A percentile compares a stretch with the other conserved stretches of the same genome.
Conservation (phyloP, 1,140 invertebrate species). For the Teleopsis dalmanni region DNA sequence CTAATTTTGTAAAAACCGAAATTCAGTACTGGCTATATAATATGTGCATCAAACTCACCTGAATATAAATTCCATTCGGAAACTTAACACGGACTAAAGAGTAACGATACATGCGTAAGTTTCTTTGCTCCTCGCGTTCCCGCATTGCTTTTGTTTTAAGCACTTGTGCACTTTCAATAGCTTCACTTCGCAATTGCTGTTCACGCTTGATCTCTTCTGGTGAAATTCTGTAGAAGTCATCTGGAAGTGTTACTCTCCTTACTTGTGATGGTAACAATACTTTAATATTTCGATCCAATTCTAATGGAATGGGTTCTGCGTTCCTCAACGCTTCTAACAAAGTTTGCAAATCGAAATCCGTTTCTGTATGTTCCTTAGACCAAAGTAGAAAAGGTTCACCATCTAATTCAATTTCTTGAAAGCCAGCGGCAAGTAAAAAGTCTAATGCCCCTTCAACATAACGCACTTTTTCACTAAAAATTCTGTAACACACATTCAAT, state of each 20-base stretch:
- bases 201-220: slow-evolving; percentile 78
- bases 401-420: slow-evolving; percentile 53
- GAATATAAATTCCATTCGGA: slow-evolving; percentile 76
- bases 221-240: slow-evolving; percentile 72
- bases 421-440: slow-evolving; percentile 77
- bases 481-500: slow-evolving; percentile 24
- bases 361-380: slow-evolving; percentile 26
- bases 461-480: slow-evolving; percentile 67
- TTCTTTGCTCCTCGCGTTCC: slow-evolving; percentile 73
- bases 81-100: slow-evolving; percentile 76
- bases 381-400: slow-evolving; percentile 32
- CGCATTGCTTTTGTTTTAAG: slow-evolving; percentile 87
- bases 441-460: slow-evolving; percentile 72
- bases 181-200: slow-evolving; percentile 67
- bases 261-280: slow-evolving; percentile 74
- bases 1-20: slow-evolving; percentile 37
- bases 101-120: slow-evolving; percentile 76
- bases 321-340: slow-evolving; percentile 67
- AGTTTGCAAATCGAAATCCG: slow-evolving; percentile 47
- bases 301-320: slow-evolving; percentile 72
- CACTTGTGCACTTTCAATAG: slow-evolving; percentile 70
- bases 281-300: slow-evolving; percentile 76
- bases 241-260: slow-evolving; percentile 61
- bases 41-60: slow-evolving; percentile 48
- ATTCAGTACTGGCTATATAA: background rate